phyloP scores from a whole-genome alignment of 2,888 invertebrate genomes.

The Eristalis intricaria region DNA sequence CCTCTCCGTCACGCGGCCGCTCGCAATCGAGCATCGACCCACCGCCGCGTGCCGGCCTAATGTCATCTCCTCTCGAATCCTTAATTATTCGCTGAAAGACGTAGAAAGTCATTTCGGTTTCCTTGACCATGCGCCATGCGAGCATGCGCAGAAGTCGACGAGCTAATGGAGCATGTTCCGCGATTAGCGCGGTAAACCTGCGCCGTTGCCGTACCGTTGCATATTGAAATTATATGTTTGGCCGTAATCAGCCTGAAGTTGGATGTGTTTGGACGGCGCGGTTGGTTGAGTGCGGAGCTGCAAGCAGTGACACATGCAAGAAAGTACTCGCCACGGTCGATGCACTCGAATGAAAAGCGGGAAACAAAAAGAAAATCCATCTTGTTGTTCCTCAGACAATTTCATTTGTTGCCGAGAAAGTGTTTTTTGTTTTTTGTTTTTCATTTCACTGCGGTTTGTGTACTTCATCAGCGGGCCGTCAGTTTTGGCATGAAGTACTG shows the following conservation, averaged over 20 bases:
- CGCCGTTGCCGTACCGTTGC: conserved; percentile 22
- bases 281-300: conserved; percentile 33
- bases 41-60: not conserved
- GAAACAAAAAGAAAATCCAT: conserved; percentile 57
- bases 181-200: conserved; percentile 32
- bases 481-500: conserved; percentile 31
- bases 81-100: conserved; percentile 27
- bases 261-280: conserved; percentile 25
- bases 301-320: conserved; percentile 61
- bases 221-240: conserved; percentile 39
- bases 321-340: conserved; percentile 64
- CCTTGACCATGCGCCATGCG: conserved; percentile 1
- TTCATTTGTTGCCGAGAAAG: too few species aligned
- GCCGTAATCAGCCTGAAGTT: conserved; percentile 37
- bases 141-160: not conserved
- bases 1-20: not conserved
- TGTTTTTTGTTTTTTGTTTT: conserved; percentile 24
- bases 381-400: not conserved
- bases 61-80: conserved; percentile 37
- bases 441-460: conserved; percentile 28
- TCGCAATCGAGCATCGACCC: not conserved
- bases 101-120: conserved; percentile 31
- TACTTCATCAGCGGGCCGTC: conserved; percentile 62
- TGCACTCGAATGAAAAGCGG: conserved; percentile 56
- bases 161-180: conserved; percentile 24